Base-by-base conservation (phyloP, 2,888 invertebrate genomes). In the Drosophila phalerata region DNA sequence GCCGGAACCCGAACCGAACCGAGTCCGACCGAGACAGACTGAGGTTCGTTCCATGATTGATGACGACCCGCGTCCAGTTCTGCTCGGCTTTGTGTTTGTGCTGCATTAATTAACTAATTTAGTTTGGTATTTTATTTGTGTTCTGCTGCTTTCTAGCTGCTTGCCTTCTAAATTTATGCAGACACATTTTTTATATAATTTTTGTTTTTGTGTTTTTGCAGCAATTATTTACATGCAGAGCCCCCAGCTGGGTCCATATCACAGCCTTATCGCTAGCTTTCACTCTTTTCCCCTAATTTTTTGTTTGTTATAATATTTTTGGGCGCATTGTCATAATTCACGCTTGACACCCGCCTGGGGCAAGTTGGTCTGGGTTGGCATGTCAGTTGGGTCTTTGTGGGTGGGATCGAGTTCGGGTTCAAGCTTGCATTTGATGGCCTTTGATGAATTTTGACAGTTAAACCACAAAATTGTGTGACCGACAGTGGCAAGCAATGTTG, bases 51-150 rank as follows among this genome's bases (percentile, higher is more conserved):
- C 55, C 67, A 77, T 88, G 88, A 83, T 83, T 83, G 88, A 83
- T 83, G 86, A 61, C 52, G 73, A 76, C 87, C 83, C 86, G 74
- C 67, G 78, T 78, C 68, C 73, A 77, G 57, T 58, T 58, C 62
- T 58, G 69, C 38, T 60, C 45, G 40, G 64, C 63, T 55, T 47
- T 57, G 51, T 73, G 66, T 72, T 62, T 70, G 68, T 60, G 71
- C 72, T 81, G 88, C 89, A 85, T 85, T 85, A 87, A 89, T 85
- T 89, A 89, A 81, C 89, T 87, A 89, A 85, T 89, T 89, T 87
- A 77, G 75, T 87, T 86, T 85, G 65, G 62, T 32, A 70, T 77
- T 79, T 76, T 70, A 69, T 78, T 65, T 69, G 66, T 62, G 73
- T 73, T 77, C 63, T 79, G 52, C 55, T 48, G 34, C 48, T 57